Percentiles rank a stretch among this genome's conserved stretches.
Evolutionary conservation across 2,113 vertebrate genomes (phyloP).

Genomic region (Perccottus glenii): DNA sequence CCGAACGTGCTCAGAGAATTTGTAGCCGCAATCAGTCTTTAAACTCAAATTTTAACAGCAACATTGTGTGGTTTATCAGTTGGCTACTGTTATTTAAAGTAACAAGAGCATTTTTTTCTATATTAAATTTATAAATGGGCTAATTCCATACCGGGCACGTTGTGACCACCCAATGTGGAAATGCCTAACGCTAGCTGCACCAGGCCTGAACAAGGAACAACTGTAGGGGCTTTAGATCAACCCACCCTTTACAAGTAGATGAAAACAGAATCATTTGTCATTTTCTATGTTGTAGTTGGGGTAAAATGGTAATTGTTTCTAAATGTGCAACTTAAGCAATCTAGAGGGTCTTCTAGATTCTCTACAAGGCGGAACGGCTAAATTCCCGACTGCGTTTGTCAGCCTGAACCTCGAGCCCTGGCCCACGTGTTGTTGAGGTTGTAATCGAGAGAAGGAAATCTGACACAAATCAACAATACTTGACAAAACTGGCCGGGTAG

Average conservation of each 20-base stretch:
- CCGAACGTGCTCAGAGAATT: slow-evolving; percentile 64
- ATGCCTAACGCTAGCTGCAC: slow-evolving; percentile 32
- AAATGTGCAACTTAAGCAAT: not conserved
- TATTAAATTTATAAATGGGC: not conserved
- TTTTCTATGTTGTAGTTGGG: not conserved
- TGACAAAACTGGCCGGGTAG: slow-evolving; percentile 14
- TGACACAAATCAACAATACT: slow-evolving; percentile 4
- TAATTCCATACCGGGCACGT: slow-evolving; percentile 41
- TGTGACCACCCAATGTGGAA: slow-evolving; percentile 29
- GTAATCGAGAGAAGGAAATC: not conserved
- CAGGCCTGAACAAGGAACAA: slow-evolving; percentile 48
- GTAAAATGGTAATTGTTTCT: not conserved
- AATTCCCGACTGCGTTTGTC: slow-evolving; percentile 29
- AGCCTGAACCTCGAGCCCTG: not conserved
- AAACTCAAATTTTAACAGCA: not conserved
- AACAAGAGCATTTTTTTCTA: not conserved
- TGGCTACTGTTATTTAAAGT: not conserved
- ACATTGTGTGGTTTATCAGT: too few relatives aligned
- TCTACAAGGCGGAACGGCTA: slow-evolving; percentile 3
- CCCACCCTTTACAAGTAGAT: not conserved
- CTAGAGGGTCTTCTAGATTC: not conserved
- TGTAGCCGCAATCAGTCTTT: not conserved
- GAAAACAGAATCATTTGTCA: not conserved
- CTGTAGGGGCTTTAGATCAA: slow-evolving; percentile 1
- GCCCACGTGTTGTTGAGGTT: not conserved